phyloP scores from a whole-genome alignment of 2,797 vertebrate genomes.

The Peromyscus melanophrys region DNA sequence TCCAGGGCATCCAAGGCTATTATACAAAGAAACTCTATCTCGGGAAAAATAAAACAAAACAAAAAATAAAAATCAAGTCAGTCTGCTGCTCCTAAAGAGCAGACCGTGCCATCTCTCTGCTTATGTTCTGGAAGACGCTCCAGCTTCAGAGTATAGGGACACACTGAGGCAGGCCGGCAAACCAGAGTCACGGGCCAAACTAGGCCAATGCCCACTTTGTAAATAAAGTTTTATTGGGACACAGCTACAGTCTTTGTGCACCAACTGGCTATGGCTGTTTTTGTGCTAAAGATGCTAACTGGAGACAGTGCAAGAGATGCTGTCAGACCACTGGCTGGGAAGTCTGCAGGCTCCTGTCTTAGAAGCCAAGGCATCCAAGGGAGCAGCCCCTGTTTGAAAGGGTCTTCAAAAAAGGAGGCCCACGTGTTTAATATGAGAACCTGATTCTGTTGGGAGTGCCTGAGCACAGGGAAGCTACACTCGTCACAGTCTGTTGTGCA shows the following conservation, averaged over 20 bases:
- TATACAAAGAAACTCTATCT: not conserved
- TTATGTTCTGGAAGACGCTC: not conserved
- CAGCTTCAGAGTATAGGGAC: not conserved
- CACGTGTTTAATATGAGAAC: not conserved
- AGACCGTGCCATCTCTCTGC: not conserved
- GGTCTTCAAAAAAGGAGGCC: not conserved
- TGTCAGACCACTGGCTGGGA: not conserved
- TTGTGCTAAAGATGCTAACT: not conserved
- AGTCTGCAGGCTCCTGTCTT: not conserved
- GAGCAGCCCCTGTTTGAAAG: slow-evolving; percentile 9
- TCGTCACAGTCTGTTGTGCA: not conserved
- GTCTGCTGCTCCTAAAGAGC: not conserved
- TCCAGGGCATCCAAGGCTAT: not conserved
- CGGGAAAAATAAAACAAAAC: not conserved
- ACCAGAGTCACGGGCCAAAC: not conserved
- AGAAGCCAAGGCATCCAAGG: slow-evolving; percentile 27
- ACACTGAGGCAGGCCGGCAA: not conserved
- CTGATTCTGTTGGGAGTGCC: slow-evolving; percentile 13
- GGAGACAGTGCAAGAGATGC: not conserved
- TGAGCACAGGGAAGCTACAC: not conserved
- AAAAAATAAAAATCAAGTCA: not conserved
- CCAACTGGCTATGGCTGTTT: not conserved
- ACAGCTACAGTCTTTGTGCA: not conserved
- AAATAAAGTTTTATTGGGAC: not conserved
- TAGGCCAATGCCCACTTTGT: not conserved